phyloP scores from a whole-genome alignment of 2,797 vertebrate genomes.

The Sphenopsis melanotis region DNA sequence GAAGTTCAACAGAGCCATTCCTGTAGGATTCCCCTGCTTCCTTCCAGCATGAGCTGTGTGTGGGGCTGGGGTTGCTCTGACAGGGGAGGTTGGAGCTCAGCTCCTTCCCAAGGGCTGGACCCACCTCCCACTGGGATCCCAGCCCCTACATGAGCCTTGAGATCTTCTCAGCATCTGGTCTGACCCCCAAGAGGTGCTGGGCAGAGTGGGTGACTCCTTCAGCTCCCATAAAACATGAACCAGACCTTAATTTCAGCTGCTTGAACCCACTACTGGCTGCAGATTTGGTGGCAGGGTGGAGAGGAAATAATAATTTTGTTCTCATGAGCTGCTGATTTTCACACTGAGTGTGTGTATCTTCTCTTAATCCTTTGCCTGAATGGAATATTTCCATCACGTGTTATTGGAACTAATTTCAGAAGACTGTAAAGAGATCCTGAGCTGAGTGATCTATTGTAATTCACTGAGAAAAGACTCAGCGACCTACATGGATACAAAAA shows the following conservation, averaged over 20 bases:
- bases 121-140: rapidly evolving
- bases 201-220: neutral
- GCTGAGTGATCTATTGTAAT: neutral
- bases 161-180: neutral
- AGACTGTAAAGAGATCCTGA: neutral
- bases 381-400: neutral
- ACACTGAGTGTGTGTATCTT: neutral
- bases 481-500: neutral
- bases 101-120: neutral
- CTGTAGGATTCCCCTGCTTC: rapidly evolving
- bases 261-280: neutral
- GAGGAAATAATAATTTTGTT: neutral
- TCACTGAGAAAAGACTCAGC: neutral
- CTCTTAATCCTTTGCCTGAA: neutral
- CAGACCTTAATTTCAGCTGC: neutral
- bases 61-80: rapidly evolving
- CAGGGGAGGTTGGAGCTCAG: neutral
- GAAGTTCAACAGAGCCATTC: neutral
- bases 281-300: neutral
- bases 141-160: rapidly evolving
- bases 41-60: rapidly evolving
- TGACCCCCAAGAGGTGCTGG: neutral
- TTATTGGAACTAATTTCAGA: neutral
- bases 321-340: neutral
- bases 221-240: rapidly evolving